Conservation (phyloP, 2,797 vertebrate genomes). For the Chanos chanos region DNA sequence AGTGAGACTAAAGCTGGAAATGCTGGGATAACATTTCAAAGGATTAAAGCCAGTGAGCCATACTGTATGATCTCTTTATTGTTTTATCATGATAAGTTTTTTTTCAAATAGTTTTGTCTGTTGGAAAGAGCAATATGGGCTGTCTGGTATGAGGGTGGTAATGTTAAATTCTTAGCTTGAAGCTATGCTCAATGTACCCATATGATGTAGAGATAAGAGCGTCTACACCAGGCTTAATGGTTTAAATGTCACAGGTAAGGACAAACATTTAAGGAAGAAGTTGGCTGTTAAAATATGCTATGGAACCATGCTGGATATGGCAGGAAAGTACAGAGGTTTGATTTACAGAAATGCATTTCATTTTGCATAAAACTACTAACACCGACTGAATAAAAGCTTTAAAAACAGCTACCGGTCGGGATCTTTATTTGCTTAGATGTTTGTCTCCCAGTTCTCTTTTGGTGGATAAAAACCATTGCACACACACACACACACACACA, state of each 20-base stretch:
- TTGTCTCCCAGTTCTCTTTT: no score
- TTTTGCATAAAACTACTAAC: no score
- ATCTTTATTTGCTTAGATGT: background rate
- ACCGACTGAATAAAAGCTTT: no score
- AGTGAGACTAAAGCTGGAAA: background rate
- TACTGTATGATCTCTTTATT: background rate
- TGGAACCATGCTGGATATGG: background rate
- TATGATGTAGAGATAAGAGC: background rate
- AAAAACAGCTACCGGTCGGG: no score
- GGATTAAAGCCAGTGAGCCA: background rate
- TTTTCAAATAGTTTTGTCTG: background rate
- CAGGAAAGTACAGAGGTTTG: no score
- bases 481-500: slow-evolving; percentile 37
- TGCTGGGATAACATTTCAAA: background rate
- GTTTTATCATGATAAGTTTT: slow-evolving; percentile 11
- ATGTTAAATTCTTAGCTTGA: no score
- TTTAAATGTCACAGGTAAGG: no score
- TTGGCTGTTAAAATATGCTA: slow-evolving; percentile 1
- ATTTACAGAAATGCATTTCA: no score
- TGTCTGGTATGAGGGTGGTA: no score
- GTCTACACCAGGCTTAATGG: background rate
- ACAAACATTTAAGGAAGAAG: no score
- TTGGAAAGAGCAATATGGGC: background rate
- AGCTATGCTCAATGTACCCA: background rate
- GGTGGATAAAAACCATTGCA: no score